Evolutionary conservation across 2,797 vertebrate species (phyloP), one percentile per base, ranked within the genome.

Genomic region (Acomys russatus): DNA sequence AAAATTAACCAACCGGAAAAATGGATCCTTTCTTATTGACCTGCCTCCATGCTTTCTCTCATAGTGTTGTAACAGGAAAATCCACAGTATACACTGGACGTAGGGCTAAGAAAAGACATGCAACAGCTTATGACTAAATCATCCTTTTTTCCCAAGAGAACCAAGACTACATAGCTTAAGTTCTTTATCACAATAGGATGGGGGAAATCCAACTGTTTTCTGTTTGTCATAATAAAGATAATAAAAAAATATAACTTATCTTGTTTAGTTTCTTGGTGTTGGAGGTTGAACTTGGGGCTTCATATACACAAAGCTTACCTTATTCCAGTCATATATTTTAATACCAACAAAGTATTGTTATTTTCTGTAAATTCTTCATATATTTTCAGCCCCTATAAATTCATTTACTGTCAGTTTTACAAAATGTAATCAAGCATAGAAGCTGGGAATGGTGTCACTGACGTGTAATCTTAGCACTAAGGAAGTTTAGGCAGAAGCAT

Each of bases 1-100:
- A 78, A 70, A 56, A 28, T 35, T 30, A 88, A 96, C 98, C 17
- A 85, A 99, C 99, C 99, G 99, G 99, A 99, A 99, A 97, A 99
- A 98, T 1, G 98, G 99, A 96, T 99, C 99, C 20, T 98, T 99
- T 95, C 99, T 99, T 97, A 99, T 97, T 0, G 98, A 98, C 97
- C 99, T 99, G 35, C 99, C 99, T 87, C 99, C 99, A 0, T 99
- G 99, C 18, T 97, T 99, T 93, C 99, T 98, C 98, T 99, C 99
- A 28, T 99, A 98, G 98, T 98, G 99, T 1, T 99, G 99, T 22
- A 99, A 98, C 5, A 99, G 98, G 96, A 99, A 98, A 3, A 99
- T 98, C 98, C 99, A 99, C 68, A 99, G 22, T 12, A 99, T 95
- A 73, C 99, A 99, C 97, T 99, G 99, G 86, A 99, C 94, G 23